A percentile compares a stretch with the other conserved stretches of the same genome.
Conservation (phyloP, 2,797 vertebrate genomes). For the Tachyglossus aculeatus region DNA sequence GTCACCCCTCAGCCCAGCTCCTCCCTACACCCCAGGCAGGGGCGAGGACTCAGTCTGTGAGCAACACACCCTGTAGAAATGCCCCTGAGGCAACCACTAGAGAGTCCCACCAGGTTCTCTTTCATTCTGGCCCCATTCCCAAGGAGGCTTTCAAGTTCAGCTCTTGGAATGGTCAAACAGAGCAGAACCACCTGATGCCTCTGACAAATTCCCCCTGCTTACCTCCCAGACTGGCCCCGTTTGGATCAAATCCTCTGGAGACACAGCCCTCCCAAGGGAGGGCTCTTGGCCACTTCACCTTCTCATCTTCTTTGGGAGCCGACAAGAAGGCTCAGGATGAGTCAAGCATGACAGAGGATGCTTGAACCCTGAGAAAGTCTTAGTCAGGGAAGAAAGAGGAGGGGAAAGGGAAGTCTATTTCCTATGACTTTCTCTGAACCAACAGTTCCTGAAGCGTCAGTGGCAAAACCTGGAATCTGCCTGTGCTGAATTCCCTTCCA, state of each 20-base stretch:
- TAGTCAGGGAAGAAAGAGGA: neutral
- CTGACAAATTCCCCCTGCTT: no score
- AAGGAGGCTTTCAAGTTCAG: no score
- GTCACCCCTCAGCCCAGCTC: no score
- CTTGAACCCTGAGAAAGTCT: neutral
- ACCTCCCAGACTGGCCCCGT: no score
- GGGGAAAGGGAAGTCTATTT: neutral
- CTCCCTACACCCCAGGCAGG: no score
- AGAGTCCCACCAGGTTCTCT: no score
- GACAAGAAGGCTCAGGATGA: neutral
- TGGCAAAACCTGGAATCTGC: neutral
- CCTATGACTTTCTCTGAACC: slow-evolving; percentile 4
- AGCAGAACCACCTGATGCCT: no score
- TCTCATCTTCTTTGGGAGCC: neutral
- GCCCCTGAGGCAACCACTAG: no score
- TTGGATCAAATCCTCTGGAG: neutral
- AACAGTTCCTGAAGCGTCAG: neutral
- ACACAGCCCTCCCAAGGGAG: neutral
- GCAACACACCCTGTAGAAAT: no score
- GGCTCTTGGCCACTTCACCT: neutral
- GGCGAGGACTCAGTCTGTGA: no score
- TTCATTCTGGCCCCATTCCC: no score
- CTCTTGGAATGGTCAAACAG: no score
- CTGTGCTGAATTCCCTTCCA: neutral
- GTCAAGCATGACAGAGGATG: neutral